Conservation (phyloP, 2,113 vertebrate genomes). For the Struthio camelus region DNA sequence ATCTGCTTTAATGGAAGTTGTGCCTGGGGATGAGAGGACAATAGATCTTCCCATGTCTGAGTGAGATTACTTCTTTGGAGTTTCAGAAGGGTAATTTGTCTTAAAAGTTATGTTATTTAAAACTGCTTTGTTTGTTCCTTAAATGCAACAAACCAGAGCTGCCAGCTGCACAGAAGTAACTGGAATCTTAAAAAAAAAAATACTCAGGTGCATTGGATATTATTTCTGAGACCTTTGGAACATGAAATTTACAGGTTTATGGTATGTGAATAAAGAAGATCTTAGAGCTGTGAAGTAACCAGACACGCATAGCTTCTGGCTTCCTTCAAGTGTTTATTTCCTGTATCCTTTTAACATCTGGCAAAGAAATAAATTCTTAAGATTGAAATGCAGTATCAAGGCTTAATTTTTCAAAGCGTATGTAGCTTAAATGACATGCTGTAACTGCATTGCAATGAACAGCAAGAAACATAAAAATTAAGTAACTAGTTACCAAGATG, state of each 20-base stretch:
- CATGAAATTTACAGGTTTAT: not conserved
- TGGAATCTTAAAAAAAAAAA: not conserved
- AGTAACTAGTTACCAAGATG: not conserved
- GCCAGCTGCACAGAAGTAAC: not conserved
- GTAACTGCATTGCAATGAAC: slow-evolving; percentile 32
- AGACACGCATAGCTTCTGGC: not conserved
- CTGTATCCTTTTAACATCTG: slow-evolving; percentile 10
- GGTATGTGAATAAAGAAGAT: not conserved
- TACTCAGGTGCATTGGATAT: not conserved
- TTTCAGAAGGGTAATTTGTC: slow-evolving; percentile 47
- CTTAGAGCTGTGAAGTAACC: slow-evolving; percentile 19
- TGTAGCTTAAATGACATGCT: slow-evolving; percentile 20
- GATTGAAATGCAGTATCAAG: not conserved
- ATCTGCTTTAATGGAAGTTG: slow-evolving; percentile 26
- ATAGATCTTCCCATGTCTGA: slow-evolving; percentile 40
- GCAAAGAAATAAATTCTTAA: slow-evolving; percentile 45
- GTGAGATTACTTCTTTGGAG: slow-evolving; percentile 29
- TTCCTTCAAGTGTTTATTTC: slow-evolving; percentile 54
- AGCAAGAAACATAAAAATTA: not conserved
- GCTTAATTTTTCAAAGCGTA: slow-evolving; percentile 28
- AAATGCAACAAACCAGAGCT: not conserved
- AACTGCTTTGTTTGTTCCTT: slow-evolving; percentile 36
- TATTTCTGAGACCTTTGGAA: not conserved
- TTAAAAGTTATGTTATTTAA: slow-evolving; percentile 28
- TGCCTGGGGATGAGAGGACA: slow-evolving; percentile 3